Conservation (phyloP, 2,113 vertebrate genomes). For the Perca schrenkii region DNA sequence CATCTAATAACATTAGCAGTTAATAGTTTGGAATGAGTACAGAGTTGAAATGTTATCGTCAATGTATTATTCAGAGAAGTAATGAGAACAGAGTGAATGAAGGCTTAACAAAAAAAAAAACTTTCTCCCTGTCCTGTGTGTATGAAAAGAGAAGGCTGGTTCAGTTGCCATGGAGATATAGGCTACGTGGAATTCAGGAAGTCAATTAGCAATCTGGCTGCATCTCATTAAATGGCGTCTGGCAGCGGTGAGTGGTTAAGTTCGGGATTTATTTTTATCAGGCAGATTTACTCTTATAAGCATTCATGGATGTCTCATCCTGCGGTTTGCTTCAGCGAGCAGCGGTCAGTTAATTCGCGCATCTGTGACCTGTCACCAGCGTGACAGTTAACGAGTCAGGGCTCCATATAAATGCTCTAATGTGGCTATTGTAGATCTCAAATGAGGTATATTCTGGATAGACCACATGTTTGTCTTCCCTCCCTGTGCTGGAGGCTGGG, state of each 20-base stretch:
- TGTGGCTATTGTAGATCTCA: slow-evolving; percentile 71
- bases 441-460: slow-evolving; percentile 78
- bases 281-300: slow-evolving; percentile 21
- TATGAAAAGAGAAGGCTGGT: slow-evolving; percentile 57
- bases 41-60: slow-evolving; percentile 49
- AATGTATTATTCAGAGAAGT: slow-evolving; percentile 43
- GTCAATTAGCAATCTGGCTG: slow-evolving; percentile 84
- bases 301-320: slow-evolving; percentile 54
- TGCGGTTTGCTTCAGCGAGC: slow-evolving; percentile 17
- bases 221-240: slow-evolving; percentile 81
- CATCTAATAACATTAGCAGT: slow-evolving; percentile 53
- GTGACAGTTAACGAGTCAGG: slow-evolving; percentile 47
- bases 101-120: slow-evolving; percentile 25
- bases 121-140: slow-evolving; percentile 26
- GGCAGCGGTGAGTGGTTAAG: slow-evolving; percentile 49
- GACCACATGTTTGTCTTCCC: slow-evolving; percentile 75
- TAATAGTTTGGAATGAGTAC: slow-evolving; percentile 42
- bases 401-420: slow-evolving; percentile 64
- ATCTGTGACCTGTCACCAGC: slow-evolving; percentile 65
- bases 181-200: slow-evolving; percentile 80
- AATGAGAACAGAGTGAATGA: slow-evolving; percentile 44
- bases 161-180: slow-evolving; percentile 83
- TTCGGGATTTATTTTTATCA: slow-evolving; percentile 63
- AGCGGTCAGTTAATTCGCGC: slow-evolving; percentile 44
- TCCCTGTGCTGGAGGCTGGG: slow-evolving; percentile 51